Percentiles rank a stretch among this genome's conserved stretches.
These are phyloP conservation scores for Andrena bucephala DNA, from an alignment of 2,888 invertebrate species.

Conservation along the genomic window DNA sequence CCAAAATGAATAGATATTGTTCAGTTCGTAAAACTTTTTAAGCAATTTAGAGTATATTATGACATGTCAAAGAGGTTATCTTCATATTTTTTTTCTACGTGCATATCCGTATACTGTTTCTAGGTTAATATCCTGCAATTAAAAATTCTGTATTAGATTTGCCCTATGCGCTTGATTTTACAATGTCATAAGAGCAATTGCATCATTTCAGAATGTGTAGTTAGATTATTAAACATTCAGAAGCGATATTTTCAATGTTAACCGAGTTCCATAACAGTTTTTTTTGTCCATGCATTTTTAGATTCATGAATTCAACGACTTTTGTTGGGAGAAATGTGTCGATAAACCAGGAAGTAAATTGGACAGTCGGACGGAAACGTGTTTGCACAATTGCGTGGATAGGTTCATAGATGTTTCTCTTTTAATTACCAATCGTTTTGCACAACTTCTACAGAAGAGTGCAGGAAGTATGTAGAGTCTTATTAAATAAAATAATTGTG, in stretches of 20 bases:
- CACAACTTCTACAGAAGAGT: slow-evolving; percentile 93
- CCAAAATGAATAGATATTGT: background rate
- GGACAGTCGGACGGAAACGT: slow-evolving; percentile 95
- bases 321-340: slow-evolving; percentile 98
- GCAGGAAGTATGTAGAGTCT: slow-evolving; percentile 77
- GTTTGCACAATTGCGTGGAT: slow-evolving; percentile 96
- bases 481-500: slow-evolving; percentile 12
- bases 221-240: background rate
- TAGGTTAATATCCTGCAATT: background rate
- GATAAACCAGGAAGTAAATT: slow-evolving; percentile 95
- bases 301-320: slow-evolving; percentile 97
- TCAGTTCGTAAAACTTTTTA: background rate
- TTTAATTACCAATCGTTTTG: slow-evolving; percentile 94
- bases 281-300: slow-evolving; percentile 84
- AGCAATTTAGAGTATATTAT: background rate
- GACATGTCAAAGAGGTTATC: slow-evolving; percentile 18
- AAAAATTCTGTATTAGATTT: background rate
- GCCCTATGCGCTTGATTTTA: background rate
- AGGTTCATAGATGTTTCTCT: slow-evolving; percentile 97
- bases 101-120: background rate
- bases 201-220: background rate
- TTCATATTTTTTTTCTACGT: background rate
- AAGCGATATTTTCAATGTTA: background rate
- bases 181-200: background rate
- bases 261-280: background rate